Base-by-base conservation (phyloP, 2,888 invertebrate genomes). In the Athalia cordata region DNA sequence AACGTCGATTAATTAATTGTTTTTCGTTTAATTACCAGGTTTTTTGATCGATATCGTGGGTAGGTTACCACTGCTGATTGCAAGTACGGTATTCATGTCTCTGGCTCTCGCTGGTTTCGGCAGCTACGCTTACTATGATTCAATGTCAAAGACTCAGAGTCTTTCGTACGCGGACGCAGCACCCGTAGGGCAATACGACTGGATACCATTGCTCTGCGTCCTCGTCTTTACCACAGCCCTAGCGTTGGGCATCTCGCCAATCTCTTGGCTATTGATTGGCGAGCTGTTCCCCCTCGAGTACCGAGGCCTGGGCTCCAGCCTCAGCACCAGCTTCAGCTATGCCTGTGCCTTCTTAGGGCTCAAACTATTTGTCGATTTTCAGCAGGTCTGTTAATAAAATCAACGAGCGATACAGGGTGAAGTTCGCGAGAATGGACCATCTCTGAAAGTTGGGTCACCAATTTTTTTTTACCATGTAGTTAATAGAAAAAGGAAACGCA, bases 31-130 rank as follows among this genome's bases (percentile, higher is more conserved):
- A 72, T 62, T 78, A 70, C 49, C 83, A 90, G 89, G 95, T 4
- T 91, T 96, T 81, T 91, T 97, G 75, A 96, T 97, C 85, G 98
- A 98, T 89, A 95, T 95, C 13, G 95, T 96, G 43, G 98, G 98
- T 9, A 92, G 98, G 81, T 91, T 96, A 74, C 96, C 98, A 3
- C 91, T 98, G 77, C 91, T 97, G 80, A 94, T 96, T 81, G 95
- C 96, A 72, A 96, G 96, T 87, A 95, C 95, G 81, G 94, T 96
- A 49, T 92, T 96, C 83, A 96, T 96, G 96, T 95, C 96, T 0
- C 93, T 96, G 91, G 96, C 96, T n/a, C 91, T 96, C 85, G 95
- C 96, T 45, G 95, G 95, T 3, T 96, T 97, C 85, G 96, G 96
- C 4, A 95, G 96, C 79, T 96, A 95, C 89, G 95, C 95, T 47